Percentiles rank a stretch among this genome's conserved stretches.
These are phyloP conservation scores for Embiotoca jacksoni DNA, from an alignment of 2,113 vertebrate species.

Conservation along the genomic window DNA sequence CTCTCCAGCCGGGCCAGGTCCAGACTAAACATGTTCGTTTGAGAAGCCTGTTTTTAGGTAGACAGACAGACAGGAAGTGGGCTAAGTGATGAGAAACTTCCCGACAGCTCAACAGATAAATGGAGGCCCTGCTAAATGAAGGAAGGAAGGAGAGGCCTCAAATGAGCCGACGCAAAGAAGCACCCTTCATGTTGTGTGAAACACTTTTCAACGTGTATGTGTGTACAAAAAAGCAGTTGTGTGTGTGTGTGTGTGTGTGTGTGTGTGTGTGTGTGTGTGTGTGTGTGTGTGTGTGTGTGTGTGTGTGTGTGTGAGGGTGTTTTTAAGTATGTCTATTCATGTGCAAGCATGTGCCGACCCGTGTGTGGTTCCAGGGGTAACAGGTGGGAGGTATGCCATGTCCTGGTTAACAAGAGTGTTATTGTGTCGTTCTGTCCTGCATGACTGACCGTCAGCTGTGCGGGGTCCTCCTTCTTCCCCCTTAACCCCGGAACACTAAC, in stretches of 20 bases:
- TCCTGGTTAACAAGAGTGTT: conserved; percentile 81
- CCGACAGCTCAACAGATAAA: conserved; percentile 73
- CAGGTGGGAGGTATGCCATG: conserved; percentile 81
- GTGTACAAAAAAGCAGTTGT: conserved; percentile 20
- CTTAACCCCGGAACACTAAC: conserved; percentile 74
- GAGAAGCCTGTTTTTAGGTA: conserved; percentile 63
- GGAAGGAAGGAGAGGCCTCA: conserved; percentile 70
- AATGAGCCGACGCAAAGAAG: conserved; percentile 74
- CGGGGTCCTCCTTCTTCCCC: conserved; percentile 75
- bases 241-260: conserved; percentile 66
- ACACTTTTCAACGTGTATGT: conserved; percentile 53
- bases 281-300: not conserved
- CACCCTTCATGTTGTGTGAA: conserved; percentile 43
- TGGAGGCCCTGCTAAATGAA: conserved; percentile 74
- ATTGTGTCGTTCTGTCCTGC: conserved; percentile 82
- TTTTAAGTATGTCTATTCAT: conserved; percentile 53
- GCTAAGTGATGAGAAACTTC: conserved; percentile 66
- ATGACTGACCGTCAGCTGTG: conserved; percentile 82
- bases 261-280: conserved; percentile 67
- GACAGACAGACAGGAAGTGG: conserved; percentile 72
- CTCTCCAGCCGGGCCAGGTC: conserved; percentile 43
- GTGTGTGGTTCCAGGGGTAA: conserved; percentile 77
- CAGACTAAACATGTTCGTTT: conserved; percentile 71
- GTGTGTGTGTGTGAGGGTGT: not conserved
- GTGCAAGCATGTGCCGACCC: conserved; percentile 70